Conservation (phyloP, 2,888 invertebrate genomes). For the Pollenia labialis region DNA sequence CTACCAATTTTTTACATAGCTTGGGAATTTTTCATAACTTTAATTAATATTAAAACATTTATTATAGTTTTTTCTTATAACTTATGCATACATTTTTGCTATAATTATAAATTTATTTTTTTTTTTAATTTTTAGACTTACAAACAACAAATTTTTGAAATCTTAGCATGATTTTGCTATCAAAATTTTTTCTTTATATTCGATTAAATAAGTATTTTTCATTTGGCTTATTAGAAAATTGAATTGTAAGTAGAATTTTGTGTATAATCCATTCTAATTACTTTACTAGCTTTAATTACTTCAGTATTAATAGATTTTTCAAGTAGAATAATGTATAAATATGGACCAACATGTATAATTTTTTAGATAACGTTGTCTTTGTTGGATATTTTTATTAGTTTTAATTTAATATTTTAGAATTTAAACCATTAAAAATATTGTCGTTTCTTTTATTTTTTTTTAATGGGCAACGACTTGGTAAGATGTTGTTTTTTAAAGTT, state of each 20-base stretch:
- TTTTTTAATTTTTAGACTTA: slow-evolving; percentile 1
- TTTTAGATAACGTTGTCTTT: slow-evolving; percentile 3
- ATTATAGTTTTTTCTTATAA: too few species aligned
- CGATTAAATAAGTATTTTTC: background rate
- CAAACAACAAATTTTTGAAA: slow-evolving; percentile 9
- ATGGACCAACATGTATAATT: background rate
- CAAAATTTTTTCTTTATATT: background rate
- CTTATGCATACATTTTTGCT: too few species aligned
- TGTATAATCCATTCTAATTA: too few species aligned
- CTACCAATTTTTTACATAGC: too few species aligned
- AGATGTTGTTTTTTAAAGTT: slow-evolving; percentile 10
- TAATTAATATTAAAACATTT: too few species aligned
- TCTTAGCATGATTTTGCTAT: background rate
- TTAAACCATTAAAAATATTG: background rate
- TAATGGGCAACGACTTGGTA: background rate
- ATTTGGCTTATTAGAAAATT: background rate
- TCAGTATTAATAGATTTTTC: background rate
- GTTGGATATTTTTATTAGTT: background rate
- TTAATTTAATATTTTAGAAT: background rate
- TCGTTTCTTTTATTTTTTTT: background rate
- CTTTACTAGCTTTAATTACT: too few species aligned
- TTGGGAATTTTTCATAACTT: too few species aligned
- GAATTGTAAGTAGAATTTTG: background rate
- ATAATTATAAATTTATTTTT: background rate
- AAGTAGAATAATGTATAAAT: slow-evolving; percentile 1